phyloP scores from a whole-genome alignment of 2,797 vertebrate genomes.

The Falco columbarius region DNA sequence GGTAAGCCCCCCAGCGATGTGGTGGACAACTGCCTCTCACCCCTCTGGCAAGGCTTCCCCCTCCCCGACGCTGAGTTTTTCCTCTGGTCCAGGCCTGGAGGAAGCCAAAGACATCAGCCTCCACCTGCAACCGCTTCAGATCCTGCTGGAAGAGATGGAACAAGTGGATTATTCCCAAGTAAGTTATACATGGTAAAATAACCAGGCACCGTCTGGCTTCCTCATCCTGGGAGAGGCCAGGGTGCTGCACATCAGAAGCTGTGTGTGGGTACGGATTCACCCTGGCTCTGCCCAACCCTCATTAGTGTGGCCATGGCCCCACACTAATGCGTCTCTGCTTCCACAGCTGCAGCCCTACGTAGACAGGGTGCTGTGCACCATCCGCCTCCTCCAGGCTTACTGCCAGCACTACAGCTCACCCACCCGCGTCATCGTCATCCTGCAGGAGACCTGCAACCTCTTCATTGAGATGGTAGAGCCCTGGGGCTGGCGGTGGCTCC shows the following conservation, averaged over 20 bases:
- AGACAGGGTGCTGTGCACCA: slow-evolving; percentile 65
- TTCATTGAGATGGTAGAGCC: slow-evolving; percentile 78
- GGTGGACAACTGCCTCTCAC: background rate
- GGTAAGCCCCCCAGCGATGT: background rate
- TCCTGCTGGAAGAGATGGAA: slow-evolving; percentile 75
- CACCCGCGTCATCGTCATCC: slow-evolving; percentile 69
- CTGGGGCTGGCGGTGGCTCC: accelerated
- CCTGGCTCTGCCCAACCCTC: accelerated
- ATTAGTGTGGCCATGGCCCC: accelerated
- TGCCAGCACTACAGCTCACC: slow-evolving; percentile 76
- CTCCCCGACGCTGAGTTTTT: accelerated
- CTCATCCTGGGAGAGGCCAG: accelerated
- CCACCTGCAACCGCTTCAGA: slow-evolving; percentile 72
- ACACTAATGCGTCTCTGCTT: accelerated
- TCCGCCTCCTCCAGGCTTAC: slow-evolving; percentile 74
- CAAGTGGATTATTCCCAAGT: slow-evolving; percentile 73
- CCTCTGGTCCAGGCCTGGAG: slow-evolving; percentile 69
- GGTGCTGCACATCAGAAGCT: background rate
- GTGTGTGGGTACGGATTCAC: accelerated
- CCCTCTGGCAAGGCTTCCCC: accelerated
- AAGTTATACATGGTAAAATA: accelerated
- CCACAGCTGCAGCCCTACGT: slow-evolving; percentile 69
- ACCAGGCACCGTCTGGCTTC: background rate
- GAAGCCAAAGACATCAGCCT: slow-evolving; percentile 77
- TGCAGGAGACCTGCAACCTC: slow-evolving; percentile 84